Base-by-base conservation (phyloP, 2,888 invertebrate genomes). In the Hyles lineata region DNA sequence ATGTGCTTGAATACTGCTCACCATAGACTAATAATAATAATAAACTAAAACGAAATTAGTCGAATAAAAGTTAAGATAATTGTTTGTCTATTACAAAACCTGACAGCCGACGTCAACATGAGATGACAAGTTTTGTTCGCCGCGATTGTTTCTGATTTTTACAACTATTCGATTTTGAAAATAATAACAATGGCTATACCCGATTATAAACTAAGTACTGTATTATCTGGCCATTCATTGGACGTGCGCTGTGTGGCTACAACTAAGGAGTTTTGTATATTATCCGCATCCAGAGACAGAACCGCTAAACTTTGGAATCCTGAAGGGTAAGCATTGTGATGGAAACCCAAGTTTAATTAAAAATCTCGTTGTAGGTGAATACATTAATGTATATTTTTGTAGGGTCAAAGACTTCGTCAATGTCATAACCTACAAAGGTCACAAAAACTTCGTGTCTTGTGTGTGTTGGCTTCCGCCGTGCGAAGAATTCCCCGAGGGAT, bases 281-380 rank as follows among this genome's bases (percentile, higher is more conserved):
- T 98, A 62, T 98, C 98, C 8, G 97, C 97, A 32, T 99, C 99
- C 6, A 96, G 99, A 82, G 99, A 99, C 90, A 96, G 96, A 89
- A 98, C 98, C 21, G 97, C 97, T 1, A 97, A 97, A 91, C 92
- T 98, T 59, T 99, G 99, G 99, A 96, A 96, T 85, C 96, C 97
- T 60, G 96, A 96, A 85, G 96, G 96, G 97, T 97, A 93, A 77
- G 71, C 75, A 55, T 74, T 73, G 70, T 69, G 62, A 19, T 61
- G 21, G 70, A 69, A n/a, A 82, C 80, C 76, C 72, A 62, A 69
- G 61, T 32, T 61, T 74, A 71, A 35, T 72, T 35, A 61, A 32
- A 43, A 50, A 15, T 17, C 69, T 69, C 29, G 17, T 2, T 61
- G 25, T 59, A 7, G 21, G 8, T 72, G 21, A 6, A 23, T 72